Base-by-base conservation (phyloP, 2,113 vertebrate genomes). In the Spea multiplicata region DNA sequence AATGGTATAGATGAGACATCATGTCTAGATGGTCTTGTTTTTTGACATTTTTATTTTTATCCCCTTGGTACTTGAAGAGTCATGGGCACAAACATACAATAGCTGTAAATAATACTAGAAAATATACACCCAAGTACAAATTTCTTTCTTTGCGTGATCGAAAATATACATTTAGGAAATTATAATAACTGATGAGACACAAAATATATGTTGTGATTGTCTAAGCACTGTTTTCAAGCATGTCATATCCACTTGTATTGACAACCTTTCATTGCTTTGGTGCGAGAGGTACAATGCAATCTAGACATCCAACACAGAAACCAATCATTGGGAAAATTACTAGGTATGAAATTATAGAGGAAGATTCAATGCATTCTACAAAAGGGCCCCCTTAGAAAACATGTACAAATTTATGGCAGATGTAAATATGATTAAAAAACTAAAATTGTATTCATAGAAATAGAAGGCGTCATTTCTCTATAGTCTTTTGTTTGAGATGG, bases 291-390 rank as follows among this genome's bases (percentile, higher is more conserved):
- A 4, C 44, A n/a, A n/a, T 59, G 61, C 50, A 59, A 70, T 65
- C 45, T 14, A 66, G 44, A 77, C 64, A 50, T 71, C 7, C 17
- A 62, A 8, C 47, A 78, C 44, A 70, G 71, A 66, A 66, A 73
- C 50, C 77, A 66, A 73, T 79, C 70, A 79, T 67, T 79, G 44
- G 12, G 14, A 13, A 57, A 52, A 79, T 79, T 79, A 70, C 9
- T 47, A 73, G 71, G 50, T 79, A 61, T 59, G 48, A 71, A 78
- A 71, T 79, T 66, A 79, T 61, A 78, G 69, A 71, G 46, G 30
- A 62, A 55, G 62, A 66, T 44, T 4, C 65, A 16, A 66, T 45
- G 13, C 8, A n/a, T 61, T 61, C 57, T 61, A n/a, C 13, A n/a
- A 16, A 5, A 61, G 17, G 6, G 17, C 30, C 30, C 30, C 30